phyloP scores from a whole-genome alignment of 2,113 vertebrate species.

The Zapus hudsonius region DNA sequence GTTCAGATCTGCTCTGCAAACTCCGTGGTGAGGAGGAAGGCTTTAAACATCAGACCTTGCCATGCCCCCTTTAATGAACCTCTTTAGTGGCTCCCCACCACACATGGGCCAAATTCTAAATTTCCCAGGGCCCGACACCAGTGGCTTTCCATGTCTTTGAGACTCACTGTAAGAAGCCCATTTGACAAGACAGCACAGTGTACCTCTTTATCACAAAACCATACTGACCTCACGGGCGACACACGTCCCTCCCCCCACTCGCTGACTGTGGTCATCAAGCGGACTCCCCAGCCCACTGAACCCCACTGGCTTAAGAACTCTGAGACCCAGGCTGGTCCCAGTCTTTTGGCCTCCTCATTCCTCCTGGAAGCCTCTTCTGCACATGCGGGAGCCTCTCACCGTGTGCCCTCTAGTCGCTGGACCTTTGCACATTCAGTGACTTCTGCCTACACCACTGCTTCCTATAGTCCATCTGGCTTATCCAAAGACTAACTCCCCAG shows the following conservation, averaged over 20 bases:
- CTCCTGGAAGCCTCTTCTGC: background rate
- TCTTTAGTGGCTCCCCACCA: conserved; percentile 69
- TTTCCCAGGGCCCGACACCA: conserved; percentile 52
- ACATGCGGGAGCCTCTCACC: background rate
- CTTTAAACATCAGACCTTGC: conserved; percentile 64
- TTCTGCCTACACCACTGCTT: too few relatives aligned
- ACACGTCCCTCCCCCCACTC: background rate
- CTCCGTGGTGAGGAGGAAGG: conserved; percentile 16
- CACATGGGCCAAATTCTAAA: conserved; percentile 65
- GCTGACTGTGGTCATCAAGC: background rate
- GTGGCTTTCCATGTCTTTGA: conserved; percentile 58
- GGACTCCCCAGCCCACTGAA: background rate
- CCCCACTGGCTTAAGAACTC: background rate
- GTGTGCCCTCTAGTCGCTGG: background rate
- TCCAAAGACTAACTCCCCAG: background rate
- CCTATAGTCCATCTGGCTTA: background rate
- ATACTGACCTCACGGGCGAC: background rate
- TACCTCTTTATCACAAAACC: conserved; percentile 54
- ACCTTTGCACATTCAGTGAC: background rate
- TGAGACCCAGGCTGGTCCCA: background rate
- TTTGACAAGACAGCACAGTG: conserved; percentile 39
- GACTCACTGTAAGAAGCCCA: conserved; percentile 39
- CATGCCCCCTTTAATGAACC: conserved; percentile 63
- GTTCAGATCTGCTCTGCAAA: background rate
- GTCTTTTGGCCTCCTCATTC: background rate